These are phyloP conservation scores for Anomalospiza imberbis DNA, from an alignment of 2,797 vertebrate species.

Conservation along the genomic window DNA sequence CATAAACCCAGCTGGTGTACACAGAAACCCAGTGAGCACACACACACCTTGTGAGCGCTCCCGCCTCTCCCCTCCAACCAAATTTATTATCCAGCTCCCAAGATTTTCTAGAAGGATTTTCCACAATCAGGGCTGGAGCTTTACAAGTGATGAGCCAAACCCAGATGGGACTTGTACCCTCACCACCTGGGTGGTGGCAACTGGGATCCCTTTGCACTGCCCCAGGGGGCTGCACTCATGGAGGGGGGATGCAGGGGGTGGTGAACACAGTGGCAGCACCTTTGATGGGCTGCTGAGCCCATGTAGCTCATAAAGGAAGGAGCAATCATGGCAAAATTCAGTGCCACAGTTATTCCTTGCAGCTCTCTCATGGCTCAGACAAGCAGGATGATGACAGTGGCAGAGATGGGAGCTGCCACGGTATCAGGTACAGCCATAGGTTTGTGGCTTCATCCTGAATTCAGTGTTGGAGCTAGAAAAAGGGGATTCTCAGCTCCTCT, in stretches of 20 bases:
- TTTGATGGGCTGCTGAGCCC: neutral
- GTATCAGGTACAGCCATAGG: neutral
- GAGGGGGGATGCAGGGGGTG: accelerated
- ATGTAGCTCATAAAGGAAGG: accelerated
- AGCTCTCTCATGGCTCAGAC: neutral
- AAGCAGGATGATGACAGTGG: neutral
- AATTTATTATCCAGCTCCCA: neutral
- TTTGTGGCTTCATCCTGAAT: neutral
- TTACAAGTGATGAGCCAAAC: neutral
- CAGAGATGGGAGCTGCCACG: accelerated
- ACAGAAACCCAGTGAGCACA: neutral
- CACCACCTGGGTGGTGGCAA: neutral
- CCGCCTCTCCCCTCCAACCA: neutral
- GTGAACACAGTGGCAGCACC: accelerated
- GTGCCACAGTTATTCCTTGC: neutral
- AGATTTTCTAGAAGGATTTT: neutral
- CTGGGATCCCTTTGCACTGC: neutral
- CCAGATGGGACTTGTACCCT: neutral
- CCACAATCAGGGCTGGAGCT: neutral
- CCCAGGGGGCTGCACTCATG: accelerated
- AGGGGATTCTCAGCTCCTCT: neutral
- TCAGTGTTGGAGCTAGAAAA: neutral
- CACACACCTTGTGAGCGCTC: neutral
- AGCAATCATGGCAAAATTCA: neutral
- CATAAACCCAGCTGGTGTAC: neutral